These are phyloP conservation scores for Sebastiscus tertius DNA, from an alignment of 2,797 vertebrate genomes.

Conservation along the genomic window DNA sequence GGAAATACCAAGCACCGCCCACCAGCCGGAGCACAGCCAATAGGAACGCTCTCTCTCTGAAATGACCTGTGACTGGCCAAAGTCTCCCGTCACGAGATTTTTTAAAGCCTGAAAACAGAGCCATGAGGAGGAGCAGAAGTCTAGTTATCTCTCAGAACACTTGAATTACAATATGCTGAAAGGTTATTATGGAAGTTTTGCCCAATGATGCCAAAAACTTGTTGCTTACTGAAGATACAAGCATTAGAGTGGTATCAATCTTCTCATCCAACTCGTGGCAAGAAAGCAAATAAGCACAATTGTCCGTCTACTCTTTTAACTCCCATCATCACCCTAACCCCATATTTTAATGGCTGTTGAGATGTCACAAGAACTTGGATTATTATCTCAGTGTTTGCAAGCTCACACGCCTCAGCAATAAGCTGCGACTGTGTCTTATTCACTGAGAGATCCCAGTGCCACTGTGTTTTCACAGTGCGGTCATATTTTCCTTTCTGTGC, in stretches of 20 bases:
- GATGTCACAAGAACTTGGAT: slow-evolving; percentile 25
- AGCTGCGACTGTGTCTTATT: slow-evolving; percentile 5
- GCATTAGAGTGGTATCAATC: not conserved
- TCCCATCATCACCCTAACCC: not conserved
- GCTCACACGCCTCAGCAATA: not conserved
- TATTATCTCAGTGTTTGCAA: not conserved
- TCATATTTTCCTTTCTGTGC: slow-evolving; percentile 20
- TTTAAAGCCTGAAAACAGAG: too few species aligned
- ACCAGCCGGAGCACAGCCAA: too few species aligned
- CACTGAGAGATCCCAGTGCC: not conserved
- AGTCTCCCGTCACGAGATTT: too few species aligned
- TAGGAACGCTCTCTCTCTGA: too few species aligned
- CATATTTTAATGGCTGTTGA: slow-evolving; percentile 1
- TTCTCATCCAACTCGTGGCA: not conserved
- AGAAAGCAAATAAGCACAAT: not conserved
- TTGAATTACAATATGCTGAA: too few species aligned
- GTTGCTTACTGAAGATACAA: not conserved
- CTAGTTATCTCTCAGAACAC: too few species aligned
- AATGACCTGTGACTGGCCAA: too few species aligned
- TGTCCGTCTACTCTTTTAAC: not conserved
- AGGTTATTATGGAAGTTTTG: too few species aligned
- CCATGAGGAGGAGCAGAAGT: too few species aligned
- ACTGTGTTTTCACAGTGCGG: slow-evolving; percentile 9
- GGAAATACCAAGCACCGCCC: too few species aligned
- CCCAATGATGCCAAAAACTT: too few species aligned